phyloP scores from a whole-genome alignment of 2,888 invertebrate species.

The Melinopterus prodromus region DNA sequence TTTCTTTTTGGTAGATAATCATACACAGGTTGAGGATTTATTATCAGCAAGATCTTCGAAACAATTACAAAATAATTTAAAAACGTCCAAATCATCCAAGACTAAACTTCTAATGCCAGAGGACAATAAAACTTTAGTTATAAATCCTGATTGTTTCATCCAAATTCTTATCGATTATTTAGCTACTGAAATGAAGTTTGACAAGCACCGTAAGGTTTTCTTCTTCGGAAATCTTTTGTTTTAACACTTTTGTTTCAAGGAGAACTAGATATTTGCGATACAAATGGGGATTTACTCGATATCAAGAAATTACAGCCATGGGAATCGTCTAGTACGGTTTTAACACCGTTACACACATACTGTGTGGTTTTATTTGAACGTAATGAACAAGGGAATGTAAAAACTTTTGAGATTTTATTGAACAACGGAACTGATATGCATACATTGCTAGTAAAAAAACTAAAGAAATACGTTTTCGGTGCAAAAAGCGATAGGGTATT shows the following conservation, averaged over 20 bases:
- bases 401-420: not conserved
- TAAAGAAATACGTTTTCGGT: not conserved
- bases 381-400: conserved; percentile 36
- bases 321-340: conserved; percentile 48
- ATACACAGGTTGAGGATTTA: not conserved
- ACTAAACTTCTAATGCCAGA: conserved; percentile 43
- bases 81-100: conserved; percentile 12
- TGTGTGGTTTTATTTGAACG: conserved; percentile 50
- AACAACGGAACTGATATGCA: not conserved
- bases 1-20: not conserved
- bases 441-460: not conserved
- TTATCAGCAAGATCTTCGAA: not conserved
- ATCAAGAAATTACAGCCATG: conserved; percentile 44
- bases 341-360: conserved; percentile 48
- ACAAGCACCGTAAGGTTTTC: conserved; percentile 36
- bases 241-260: conserved; percentile 41
- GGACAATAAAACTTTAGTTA: conserved; percentile 44
- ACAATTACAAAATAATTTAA: not conserved
- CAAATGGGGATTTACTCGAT: conserved; percentile 47
- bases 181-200: conserved; percentile 45
- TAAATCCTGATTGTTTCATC: conserved; percentile 58
- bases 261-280: conserved; percentile 54
- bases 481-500: not conserved
- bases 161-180: conserved; percentile 57
- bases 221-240: not conserved